Conservation (phyloP, 2,888 invertebrate species). For the Pheosia tremula region DNA sequence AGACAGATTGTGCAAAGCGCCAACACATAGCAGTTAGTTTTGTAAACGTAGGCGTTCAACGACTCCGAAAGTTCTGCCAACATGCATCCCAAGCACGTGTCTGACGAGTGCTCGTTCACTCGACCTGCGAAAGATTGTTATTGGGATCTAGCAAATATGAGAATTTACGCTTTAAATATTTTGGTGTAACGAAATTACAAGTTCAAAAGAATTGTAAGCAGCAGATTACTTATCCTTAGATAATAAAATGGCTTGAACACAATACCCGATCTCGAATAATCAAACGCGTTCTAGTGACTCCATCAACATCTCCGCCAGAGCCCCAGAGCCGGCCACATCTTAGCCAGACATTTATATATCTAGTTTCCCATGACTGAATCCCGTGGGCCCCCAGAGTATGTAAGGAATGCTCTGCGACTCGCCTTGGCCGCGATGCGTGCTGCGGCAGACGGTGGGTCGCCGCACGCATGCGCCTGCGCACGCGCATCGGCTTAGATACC, state of each 20-base stretch:
- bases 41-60: neutral
- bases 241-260: neutral
- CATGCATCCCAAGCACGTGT: constrained; percentile 1
- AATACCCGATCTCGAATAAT: too few relatives aligned
- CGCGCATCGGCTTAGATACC: constrained; percentile 10
- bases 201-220: neutral
- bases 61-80: neutral
- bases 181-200: neutral
- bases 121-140: neutral
- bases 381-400: constrained; percentile 1
- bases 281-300: too few relatives aligned
- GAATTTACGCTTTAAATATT: constrained; percentile 3
- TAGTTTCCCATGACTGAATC: neutral
- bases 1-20: neutral
- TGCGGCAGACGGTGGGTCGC: constrained; percentile 49
- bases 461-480: constrained; percentile 34
- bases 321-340: too few relatives aligned
- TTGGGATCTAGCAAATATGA: neutral
- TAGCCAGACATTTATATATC: neutral
- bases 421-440: constrained; percentile 45
- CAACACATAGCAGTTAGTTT: neutral
- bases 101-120: neutral
- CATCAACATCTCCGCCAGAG: too few relatives aligned
- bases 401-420: constrained; percentile 22
- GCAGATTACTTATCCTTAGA: neutral